Base-by-base conservation (phyloP, 2,888 invertebrate genomes). In the Ypsolopha scabrella region DNA sequence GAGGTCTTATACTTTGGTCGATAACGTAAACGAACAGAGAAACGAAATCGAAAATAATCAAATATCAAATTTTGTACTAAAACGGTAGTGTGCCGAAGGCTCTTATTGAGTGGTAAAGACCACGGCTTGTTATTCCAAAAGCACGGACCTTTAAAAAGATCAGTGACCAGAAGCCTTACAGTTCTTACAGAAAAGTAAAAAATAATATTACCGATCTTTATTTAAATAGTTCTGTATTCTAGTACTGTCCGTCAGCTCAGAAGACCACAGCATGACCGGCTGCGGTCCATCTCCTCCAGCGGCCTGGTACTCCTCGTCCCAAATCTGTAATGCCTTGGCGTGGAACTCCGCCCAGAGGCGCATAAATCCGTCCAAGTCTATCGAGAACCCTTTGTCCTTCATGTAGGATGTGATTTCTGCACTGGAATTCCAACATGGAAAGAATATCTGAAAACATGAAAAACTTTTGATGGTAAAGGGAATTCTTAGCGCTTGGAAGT, bases 281-380 rank as follows among this genome's bases (percentile, higher is more conserved):
- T 70, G 75, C n/a, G 59, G 58, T 0, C 58, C 58, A 0, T 60
- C 58, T 0, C 64, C 65, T 0, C 73, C 75, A 0, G 81, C 81
- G 0, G 66, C 80, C 56, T 59, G 55, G 10, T 76, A 51, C 43
- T 70, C 79, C 24, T 87, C 87, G 61, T 92, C 91, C 87, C 92
- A 89, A 0, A 88, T 70, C 59, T 77, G 68, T 0, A 91, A 74
- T 0, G 89, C 83, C 33, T 80, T 80, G 6, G 75, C 71, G 67
- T 95, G 95, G 70, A 92, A 94, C 57, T 92, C 89, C 0, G 89
- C 88, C 95, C 95, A 95, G 0, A 95, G 71, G 13, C 90, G 77
- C 9, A 92, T 75, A 68, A 92, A 95, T 37, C 92, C 92, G 34
- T 88, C 79, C 13, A 61, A 64, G 3, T 75, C 83, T 2, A 80